These are phyloP conservation scores for Lamellibrachia luymesi DNA, from an alignment of 1,140 invertebrate species.

Conservation along the genomic window DNA sequence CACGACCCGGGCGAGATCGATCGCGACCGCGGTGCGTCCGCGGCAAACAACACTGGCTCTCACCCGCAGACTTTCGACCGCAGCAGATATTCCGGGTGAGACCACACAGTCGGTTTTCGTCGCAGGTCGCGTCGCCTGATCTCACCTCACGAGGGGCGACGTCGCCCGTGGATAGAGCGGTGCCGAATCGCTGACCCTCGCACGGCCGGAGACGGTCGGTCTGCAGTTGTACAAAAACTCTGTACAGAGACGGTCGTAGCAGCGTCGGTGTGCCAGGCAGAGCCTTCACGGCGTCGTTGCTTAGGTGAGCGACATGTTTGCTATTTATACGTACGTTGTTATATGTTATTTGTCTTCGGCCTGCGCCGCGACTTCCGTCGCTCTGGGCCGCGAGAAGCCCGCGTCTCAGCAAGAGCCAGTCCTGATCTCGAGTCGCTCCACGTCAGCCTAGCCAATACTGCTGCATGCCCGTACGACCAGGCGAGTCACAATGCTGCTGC, in stretches of 20 bases:
- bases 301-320: neutral
- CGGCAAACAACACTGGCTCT: no score
- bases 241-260: neutral
- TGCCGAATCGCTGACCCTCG: neutral
- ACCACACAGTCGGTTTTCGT: neutral
- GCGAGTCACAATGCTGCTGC: neutral
- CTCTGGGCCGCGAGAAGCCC: neutral
- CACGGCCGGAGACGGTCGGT: neutral
- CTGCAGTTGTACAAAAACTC: neutral
- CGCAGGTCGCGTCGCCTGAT: neutral
- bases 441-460: neutral
- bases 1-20: no score
- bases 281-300: neutral
- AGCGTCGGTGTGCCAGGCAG: neutral
- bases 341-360: neutral
- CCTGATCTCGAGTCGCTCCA: neutral
- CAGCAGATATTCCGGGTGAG: neutral
- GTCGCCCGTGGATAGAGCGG: neutral
- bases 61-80: neutral
- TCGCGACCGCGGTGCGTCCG: no score
- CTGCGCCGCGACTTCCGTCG: neutral
- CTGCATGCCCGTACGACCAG: neutral
- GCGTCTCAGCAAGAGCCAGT: neutral
- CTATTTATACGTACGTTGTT: conserved; percentile 1
- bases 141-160: neutral